Conservation (phyloP, 2,797 vertebrate genomes). For the Periparus ater region DNA sequence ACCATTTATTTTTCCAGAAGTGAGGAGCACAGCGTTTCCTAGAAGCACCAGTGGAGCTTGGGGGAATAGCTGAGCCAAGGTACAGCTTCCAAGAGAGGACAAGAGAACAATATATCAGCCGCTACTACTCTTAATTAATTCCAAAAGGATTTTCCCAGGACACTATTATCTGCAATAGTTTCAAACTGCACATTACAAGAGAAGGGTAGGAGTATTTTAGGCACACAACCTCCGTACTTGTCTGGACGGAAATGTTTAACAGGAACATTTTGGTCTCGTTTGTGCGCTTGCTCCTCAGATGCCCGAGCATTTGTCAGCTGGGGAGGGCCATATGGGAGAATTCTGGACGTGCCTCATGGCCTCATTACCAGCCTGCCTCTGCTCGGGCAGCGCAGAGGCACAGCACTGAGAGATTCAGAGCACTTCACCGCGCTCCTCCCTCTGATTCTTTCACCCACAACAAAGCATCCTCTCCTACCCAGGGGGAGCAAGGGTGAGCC, state of each 20-base stretch:
- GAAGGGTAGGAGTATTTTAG: not conserved
- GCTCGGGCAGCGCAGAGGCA: accelerated
- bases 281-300: not conserved
- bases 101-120: not conserved
- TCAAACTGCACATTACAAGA: not conserved
- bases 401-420: not conserved
- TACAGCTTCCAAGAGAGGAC: not conserved
- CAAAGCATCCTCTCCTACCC: not conserved
- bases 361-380: not conserved
- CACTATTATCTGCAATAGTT: not conserved
- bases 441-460: not conserved
- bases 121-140: not conserved
- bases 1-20: not conserved
- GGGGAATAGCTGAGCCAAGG: not conserved
- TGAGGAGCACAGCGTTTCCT: not conserved
- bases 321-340: not conserved
- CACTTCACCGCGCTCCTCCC: not conserved
- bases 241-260: not conserved
- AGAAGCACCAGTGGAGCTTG: not conserved
- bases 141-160: not conserved
- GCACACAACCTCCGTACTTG: not conserved
- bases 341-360: not conserved
- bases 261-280: not conserved
- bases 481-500: not conserved
- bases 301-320: not conserved